These are phyloP conservation scores for Napeogenes inachia DNA, from an alignment of 2,888 invertebrate genomes.

Conservation along the genomic window DNA sequence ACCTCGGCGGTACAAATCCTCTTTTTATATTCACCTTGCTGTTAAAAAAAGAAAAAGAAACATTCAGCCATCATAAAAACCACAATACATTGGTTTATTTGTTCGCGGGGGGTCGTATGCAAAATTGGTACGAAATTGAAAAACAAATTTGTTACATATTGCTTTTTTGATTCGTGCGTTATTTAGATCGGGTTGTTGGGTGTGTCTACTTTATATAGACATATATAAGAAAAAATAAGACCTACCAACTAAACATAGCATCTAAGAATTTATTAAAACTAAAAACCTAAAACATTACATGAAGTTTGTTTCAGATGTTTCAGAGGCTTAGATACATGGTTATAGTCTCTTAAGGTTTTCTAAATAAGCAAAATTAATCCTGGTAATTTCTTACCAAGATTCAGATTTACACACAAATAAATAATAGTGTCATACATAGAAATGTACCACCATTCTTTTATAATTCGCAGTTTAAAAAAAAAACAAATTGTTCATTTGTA, in stretches of 20 bases:
- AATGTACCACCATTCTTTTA: too few species aligned
- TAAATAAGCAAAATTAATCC: too few species aligned
- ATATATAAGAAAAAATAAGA: background rate
- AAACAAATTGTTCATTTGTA: too few species aligned
- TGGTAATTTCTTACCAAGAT: too few species aligned
- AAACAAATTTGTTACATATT: slow-evolving; percentile 78
- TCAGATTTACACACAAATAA: too few species aligned
- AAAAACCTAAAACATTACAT: too few species aligned
- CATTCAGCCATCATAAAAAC: slow-evolving; percentile 72
- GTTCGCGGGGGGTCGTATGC: slow-evolving; percentile 62
- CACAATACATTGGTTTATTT: slow-evolving; percentile 70
- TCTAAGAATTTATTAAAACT: background rate
- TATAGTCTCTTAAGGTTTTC: too few species aligned
- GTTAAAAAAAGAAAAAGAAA: slow-evolving; percentile 50
- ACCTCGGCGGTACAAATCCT: slow-evolving; percentile 47
- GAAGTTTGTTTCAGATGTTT: too few species aligned
- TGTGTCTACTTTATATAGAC: slow-evolving; percentile 39
- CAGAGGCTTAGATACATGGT: too few species aligned
- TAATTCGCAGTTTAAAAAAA: too few species aligned
- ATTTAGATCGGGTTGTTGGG: slow-evolving; percentile 36
- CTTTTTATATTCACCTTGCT: slow-evolving; percentile 62
- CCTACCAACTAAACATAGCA: too few species aligned
- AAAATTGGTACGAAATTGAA: slow-evolving; percentile 77
- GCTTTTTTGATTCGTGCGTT: slow-evolving; percentile 61
- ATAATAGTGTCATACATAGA: too few species aligned